Evolutionary conservation across 2,888 invertebrate genomes (phyloP).

Genomic region (Melanchra persicariae): DNA sequence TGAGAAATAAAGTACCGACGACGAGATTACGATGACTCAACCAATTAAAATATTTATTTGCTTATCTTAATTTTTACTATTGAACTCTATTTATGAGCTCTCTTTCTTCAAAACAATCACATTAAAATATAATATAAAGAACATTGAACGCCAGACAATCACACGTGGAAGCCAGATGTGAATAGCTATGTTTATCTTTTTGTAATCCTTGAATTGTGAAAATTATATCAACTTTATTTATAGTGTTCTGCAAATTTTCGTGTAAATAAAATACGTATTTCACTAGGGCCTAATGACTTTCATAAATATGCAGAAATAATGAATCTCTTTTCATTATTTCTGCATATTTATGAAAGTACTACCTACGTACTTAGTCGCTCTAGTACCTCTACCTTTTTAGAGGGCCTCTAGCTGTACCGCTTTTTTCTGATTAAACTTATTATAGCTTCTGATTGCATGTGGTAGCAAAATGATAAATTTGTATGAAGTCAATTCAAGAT

Average conservation of each 20-base stretch:
- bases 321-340: not conserved
- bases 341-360: too few species aligned
- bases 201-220: constrained; percentile 63
- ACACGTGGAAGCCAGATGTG: constrained; percentile 61
- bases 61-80: constrained; percentile 30
- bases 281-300: constrained; percentile 10
- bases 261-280: constrained; percentile 26
- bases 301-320: constrained; percentile 15
- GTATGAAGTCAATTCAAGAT: not conserved
- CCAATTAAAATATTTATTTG: constrained; percentile 39
- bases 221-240: constrained; percentile 61
- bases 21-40: constrained; percentile 17
- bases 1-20: constrained; percentile 10
- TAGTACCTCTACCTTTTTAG: too few species aligned
- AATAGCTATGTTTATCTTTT: constrained; percentile 52
- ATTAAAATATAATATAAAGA: constrained; percentile 38
- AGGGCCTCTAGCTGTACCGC: too few species aligned
- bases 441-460: not conserved
- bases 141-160: constrained; percentile 15
- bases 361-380: not conserved
- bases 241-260: constrained; percentile 33
- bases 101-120: constrained; percentile 18
- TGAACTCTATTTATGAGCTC: constrained; percentile 36
- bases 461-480: not conserved
- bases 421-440: too few species aligned